Base-by-base conservation (phyloP, 1,140 invertebrate genomes). In the Drosophila murphyi region DNA sequence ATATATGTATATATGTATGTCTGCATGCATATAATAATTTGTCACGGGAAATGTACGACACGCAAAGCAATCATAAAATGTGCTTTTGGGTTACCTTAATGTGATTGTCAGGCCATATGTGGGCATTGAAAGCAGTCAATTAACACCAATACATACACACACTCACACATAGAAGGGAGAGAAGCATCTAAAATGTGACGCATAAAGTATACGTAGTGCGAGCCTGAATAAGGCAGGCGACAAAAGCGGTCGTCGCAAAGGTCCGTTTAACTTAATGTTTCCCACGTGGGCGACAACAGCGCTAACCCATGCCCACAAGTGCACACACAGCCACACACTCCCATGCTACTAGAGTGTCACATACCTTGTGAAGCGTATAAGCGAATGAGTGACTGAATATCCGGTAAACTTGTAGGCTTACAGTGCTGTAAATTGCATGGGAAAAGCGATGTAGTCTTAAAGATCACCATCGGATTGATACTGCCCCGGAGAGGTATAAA, bases 21-120 rank as follows among this genome's bases (percentile, higher is more conserved):
- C 12, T 37, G n/a, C 31, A 2, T 52, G 12, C 41, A 55, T 41
- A 52, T 73, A 56, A 70, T 61, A 61, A 61, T 69, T 61, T 69
- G 72, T 61, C 65, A 62, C 35, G 29, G 12, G n/a, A 59, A 65
- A 48, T 74, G 77, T 35, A 31, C 32, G 32, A 50, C 76, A 77
- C 77, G 81, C 78, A 86, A 78, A 61, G 77, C 81, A 85, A 85
- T 85, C 82, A 85, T 85, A 85, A 85, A 85, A 80, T 85, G 77
- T 80, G 76, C 63, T 85, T 80, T 83, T 85, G 68, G 78, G 81
- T 85, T 78, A 80, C 82, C 82, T 85, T 85, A 85, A 85, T 83
- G 81, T 77, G 81, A 83, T 85, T 83, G 81, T 83, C 81, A 55
- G 48, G 63, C 76, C 59, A 76, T 62, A 64, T 65, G 57, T 68